Evolutionary conservation across 2,113 vertebrate genomes (phyloP), one percentile per base, ranked within the genome.

Genomic region (Cettia cetti): DNA sequence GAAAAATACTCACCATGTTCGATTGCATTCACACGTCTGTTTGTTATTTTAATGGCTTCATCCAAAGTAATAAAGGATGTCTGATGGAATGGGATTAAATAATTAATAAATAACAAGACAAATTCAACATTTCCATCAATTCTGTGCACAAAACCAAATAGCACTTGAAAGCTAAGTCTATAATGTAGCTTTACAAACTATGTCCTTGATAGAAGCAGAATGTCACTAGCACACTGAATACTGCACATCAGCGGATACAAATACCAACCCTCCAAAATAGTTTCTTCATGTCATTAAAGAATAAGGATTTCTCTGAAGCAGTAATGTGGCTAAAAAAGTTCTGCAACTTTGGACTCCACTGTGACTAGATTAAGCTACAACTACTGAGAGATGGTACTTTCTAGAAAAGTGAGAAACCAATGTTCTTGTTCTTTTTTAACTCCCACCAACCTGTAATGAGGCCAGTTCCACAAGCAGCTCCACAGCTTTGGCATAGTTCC

Each of bases 21-120:
- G 54, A 99, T 99, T 70, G 99, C 99, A 59, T 99, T 99, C 82
- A 99, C 99, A 71, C 99, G 99, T 65, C 99, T 98, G 97, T 99
- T 99, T 53, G 99, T 99, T 95, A 99, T 99, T 98, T 99, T 99
- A 91, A 99, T 99, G 85, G 99, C 99, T 98, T 99, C 99, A 94
- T 99, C 99, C 98, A 99, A 96, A 47, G 99, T 99, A 93, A 99
- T 98, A 92, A 99, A 99, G 78, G 99, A 99, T 50, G 99, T 99
- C 99, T 99, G 93, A 82, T 75, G 63, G 95, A 95, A 97, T 45
- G 6, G 87, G 37, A 94, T 90, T 83, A 96, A 86, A 93, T 83
- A 68, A 79, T 61, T 94, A 75, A 78, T 37, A 71, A 4, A 63
- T 63, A 90, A 42, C 30, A 95, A n/a, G 40, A 53, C 23, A 80